Evolutionary conservation across 1,140 invertebrate genomes (phyloP).

Genomic region (Tenebrio molitor): DNA sequence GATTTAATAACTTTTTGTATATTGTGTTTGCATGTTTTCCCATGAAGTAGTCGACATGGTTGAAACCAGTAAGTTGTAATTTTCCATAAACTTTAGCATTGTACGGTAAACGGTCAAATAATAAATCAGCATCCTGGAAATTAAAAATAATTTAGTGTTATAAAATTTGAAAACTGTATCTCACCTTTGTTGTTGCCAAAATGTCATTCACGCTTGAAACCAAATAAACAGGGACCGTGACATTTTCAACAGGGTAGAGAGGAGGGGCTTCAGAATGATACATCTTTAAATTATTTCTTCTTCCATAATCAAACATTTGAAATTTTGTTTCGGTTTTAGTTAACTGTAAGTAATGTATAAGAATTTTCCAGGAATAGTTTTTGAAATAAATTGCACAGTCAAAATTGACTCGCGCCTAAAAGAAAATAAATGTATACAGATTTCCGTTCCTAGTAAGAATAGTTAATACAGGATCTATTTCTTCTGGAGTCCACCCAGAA

Average conservation of each 20-base stretch:
- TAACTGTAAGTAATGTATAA: background rate
- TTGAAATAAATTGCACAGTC: background rate
- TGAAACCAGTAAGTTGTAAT: background rate
- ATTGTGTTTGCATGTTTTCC: background rate
- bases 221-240: background rate
- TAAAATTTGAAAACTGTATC: background rate
- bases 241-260: background rate
- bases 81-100: slow-evolving; percentile 3
- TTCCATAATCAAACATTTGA: slow-evolving; percentile 12
- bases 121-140: background rate
- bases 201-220: background rate
- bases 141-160: background rate
- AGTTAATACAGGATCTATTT: background rate
- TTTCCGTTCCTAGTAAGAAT: background rate
- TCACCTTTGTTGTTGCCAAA: background rate
- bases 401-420: slow-evolving; percentile 15
- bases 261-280: background rate
- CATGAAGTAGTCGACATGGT: background rate
- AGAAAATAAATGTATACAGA: background rate
- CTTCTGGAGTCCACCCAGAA: background rate
- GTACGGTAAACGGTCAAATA: background rate
- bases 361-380: background rate
- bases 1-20: too few species aligned
- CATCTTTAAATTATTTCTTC: background rate
- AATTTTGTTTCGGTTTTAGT: background rate